Evolutionary conservation across 2,888 invertebrate species (phyloP).

Genomic region (Ophion costatus): DNA sequence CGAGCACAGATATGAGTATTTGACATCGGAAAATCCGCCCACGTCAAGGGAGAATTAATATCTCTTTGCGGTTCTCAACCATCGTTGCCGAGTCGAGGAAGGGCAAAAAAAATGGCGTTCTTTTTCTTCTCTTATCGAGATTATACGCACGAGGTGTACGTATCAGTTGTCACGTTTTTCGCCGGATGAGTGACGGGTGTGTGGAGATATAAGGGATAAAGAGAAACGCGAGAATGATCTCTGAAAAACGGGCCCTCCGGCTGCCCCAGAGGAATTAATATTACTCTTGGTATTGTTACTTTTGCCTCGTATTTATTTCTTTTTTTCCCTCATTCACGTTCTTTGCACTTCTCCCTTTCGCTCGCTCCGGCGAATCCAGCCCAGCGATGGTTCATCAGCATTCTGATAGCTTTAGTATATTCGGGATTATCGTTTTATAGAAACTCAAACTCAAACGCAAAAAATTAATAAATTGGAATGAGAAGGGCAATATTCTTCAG

Average conservation of each 20-base stretch:
- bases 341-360: neutral
- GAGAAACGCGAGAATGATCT: conserved; percentile 38
- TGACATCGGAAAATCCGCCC: conserved; percentile 42
- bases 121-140: conserved; percentile 25
- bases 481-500: too few species aligned
- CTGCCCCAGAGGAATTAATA: conserved; percentile 53
- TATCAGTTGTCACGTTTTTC: conserved; percentile 37
- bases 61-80: conserved; percentile 27
- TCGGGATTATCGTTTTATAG: neutral
- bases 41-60: conserved; percentile 52
- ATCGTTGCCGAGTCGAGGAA: conserved; percentile 36
- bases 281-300: conserved; percentile 31
- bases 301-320: conserved; percentile 11
- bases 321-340: neutral
- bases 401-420: too few species aligned
- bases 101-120: conserved; percentile 12
- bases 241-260: conserved; percentile 30
- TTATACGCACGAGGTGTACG: conserved; percentile 9
- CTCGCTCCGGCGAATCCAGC: too few species aligned
- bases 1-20: conserved; percentile 26
- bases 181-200: conserved; percentile 27
- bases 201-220: conserved; percentile 30
- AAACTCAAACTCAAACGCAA: neutral
- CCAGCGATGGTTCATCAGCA: neutral
- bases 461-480: neutral